Evolutionary conservation across 2,888 invertebrate species (phyloP).

Genomic region (Odontomyia ornata): DNA sequence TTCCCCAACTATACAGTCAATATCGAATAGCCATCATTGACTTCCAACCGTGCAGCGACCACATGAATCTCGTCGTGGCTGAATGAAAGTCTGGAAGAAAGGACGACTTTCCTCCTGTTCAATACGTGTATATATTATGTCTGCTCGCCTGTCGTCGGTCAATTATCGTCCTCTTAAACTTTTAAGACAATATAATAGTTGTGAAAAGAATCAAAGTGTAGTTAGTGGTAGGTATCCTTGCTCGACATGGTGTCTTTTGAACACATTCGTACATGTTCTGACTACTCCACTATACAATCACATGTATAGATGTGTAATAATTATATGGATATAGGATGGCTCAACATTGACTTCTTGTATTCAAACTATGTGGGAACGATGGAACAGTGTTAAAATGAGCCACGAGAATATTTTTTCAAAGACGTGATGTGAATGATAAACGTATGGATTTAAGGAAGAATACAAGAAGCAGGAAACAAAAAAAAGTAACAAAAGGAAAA

Average conservation of each 20-base stretch:
- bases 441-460: neutral
- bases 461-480: too few species aligned
- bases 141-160: neutral
- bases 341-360: slow-evolving; percentile 3
- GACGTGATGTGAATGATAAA: slow-evolving; percentile 34
- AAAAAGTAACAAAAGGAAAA: too few species aligned
- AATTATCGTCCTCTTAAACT: slow-evolving; percentile 32
- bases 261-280: neutral
- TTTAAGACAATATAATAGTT: slow-evolving; percentile 35
- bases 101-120: neutral
- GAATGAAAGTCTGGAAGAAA: neutral
- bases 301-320: neutral
- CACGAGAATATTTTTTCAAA: slow-evolving; percentile 27
- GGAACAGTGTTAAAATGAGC: slow-evolving; percentile 36
- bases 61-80: too few species aligned
- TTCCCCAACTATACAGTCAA: too few species aligned
- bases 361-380: neutral
- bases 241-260: neutral
- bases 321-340: neutral
- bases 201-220: slow-evolving; percentile 24
- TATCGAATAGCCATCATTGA: neutral
- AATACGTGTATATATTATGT: slow-evolving; percentile 20
- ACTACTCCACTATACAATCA: neutral
- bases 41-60: neutral
- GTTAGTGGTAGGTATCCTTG: neutral